phyloP scores from a whole-genome alignment of 2,888 invertebrate genomes.

The Dilophus febrilis region DNA sequence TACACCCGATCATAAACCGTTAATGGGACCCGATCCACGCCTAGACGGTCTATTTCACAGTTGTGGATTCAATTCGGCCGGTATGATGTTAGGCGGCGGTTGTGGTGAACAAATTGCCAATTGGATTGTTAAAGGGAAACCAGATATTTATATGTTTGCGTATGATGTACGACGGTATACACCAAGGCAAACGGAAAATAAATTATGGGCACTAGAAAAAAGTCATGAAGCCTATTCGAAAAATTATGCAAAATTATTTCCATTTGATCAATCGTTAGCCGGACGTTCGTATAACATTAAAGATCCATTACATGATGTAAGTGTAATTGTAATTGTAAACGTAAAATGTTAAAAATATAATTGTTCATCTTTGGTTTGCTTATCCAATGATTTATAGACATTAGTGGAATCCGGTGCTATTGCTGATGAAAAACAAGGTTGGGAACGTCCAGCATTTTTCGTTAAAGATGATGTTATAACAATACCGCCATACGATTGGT shows the following conservation, averaged over 20 bases:
- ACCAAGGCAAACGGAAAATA: conserved; percentile 47
- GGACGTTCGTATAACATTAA: conserved; percentile 54
- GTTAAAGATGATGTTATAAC: conserved; percentile 35
- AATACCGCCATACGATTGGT: conserved; percentile 68
- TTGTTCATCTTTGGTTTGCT: too few species aligned
- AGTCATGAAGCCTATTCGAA: conserved; percentile 81
- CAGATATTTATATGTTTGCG: conserved; percentile 67
- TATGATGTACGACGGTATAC: conserved; percentile 77
- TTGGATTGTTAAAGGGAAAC: conserved; percentile 71
- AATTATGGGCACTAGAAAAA: conserved; percentile 61
- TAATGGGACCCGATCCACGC: conserved; percentile 61
- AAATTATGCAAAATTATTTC: conserved; percentile 69
- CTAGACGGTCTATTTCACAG: conserved; percentile 58
- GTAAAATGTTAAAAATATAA: background rate
- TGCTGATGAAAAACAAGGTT: conserved; percentile 69
- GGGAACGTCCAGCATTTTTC: conserved; percentile 81
- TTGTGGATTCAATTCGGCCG: conserved; percentile 79
- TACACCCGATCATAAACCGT: conserved; percentile 79
- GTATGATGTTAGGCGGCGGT: conserved; percentile 84
- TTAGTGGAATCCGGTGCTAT: conserved; percentile 63
- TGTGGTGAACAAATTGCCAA: conserved; percentile 69
- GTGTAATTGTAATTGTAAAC: conserved; percentile 3
- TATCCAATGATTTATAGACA: conserved; percentile 26
- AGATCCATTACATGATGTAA: conserved; percentile 49
- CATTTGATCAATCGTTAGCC: conserved; percentile 66